Evolutionary conservation across 2,797 vertebrate species (phyloP).

Genomic region (Lutjanus campechanus): DNA sequence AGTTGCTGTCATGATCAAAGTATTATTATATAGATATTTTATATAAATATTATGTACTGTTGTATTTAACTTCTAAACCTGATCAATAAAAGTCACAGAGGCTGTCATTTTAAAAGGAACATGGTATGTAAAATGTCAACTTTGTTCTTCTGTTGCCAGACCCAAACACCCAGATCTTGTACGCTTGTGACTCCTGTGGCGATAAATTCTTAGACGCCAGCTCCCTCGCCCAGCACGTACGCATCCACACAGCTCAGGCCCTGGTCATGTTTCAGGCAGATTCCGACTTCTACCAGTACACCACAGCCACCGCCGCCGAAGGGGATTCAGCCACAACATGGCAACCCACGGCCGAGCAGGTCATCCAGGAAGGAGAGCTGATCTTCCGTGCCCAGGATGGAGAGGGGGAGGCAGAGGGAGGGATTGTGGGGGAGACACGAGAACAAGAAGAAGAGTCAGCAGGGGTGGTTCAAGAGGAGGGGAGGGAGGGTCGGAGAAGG

Average conservation of each 20-base stretch:
- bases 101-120: neutral
- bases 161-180: conserved; percentile 97
- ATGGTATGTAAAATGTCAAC: neutral
- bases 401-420: conserved; percentile 52
- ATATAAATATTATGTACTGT: neutral
- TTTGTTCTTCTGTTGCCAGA: conserved; percentile 81
- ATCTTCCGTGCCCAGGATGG: conserved; percentile 88
- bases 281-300: conserved; percentile 96
- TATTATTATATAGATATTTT: neutral
- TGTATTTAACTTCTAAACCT: neutral
- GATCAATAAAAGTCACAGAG: neutral
- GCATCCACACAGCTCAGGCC: conserved; percentile 98
- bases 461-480: conserved; percentile 78
- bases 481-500: conserved; percentile 58
- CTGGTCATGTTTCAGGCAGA: conserved; percentile 99
- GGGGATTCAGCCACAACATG: conserved; percentile 84
- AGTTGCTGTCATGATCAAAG: neutral
- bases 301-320: conserved; percentile 65
- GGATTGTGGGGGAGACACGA: conserved; percentile 44
- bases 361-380: conserved; percentile 91
- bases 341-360: conserved; percentile 89
- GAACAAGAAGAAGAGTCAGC: conserved; percentile 67
- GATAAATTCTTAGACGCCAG: conserved; percentile 96
- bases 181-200: conserved; percentile 97
- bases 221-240: conserved; percentile 96